phyloP scores from a whole-genome alignment of 92 coral and sea anemone genomes.

The Epizoanthus fatuus region DNA sequence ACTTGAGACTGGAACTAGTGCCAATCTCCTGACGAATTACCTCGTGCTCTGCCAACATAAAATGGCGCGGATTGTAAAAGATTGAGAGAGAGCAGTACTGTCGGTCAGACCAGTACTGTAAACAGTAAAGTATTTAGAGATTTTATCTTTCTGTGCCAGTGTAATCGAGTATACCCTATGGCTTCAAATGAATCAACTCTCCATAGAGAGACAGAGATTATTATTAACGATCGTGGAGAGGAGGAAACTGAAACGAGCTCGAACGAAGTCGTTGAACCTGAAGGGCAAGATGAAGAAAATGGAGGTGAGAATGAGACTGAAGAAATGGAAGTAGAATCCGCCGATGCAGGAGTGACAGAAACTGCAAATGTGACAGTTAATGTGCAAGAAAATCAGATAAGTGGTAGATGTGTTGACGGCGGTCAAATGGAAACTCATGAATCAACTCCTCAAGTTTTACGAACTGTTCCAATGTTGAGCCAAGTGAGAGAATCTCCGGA shows the following conservation, averaged over 20 bases:
- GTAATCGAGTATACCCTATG: background rate
- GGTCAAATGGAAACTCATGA: slow-evolving; percentile 4
- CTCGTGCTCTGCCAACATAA: slow-evolving; percentile 5
- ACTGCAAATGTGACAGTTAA: background rate
- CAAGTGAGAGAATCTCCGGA: slow-evolving; percentile 74
- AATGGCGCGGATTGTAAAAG: background rate
- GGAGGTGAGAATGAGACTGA: background rate
- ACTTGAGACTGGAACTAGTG: slow-evolving; percentile 32
- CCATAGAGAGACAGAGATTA: background rate
- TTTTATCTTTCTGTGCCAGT: background rate
- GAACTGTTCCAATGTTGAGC: slow-evolving; percentile 41
- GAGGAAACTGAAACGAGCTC: background rate
- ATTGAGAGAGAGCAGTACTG: too few species aligned
- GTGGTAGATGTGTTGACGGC: background rate
- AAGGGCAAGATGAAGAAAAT: background rate
- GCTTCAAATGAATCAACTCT: background rate
- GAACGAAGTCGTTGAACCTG: background rate
- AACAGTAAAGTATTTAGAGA: too few species aligned
- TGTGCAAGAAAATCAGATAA: background rate
- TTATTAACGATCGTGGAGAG: slow-evolving; percentile 1
- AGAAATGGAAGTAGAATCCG: slow-evolving; percentile 25
- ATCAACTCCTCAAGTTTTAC: slow-evolving; percentile 48
- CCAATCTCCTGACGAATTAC: background rate
- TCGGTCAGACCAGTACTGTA: too few species aligned
- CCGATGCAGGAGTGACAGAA: background rate